phyloP scores from a whole-genome alignment of 2,888 invertebrate genomes.

The Lypha dubia region DNA sequence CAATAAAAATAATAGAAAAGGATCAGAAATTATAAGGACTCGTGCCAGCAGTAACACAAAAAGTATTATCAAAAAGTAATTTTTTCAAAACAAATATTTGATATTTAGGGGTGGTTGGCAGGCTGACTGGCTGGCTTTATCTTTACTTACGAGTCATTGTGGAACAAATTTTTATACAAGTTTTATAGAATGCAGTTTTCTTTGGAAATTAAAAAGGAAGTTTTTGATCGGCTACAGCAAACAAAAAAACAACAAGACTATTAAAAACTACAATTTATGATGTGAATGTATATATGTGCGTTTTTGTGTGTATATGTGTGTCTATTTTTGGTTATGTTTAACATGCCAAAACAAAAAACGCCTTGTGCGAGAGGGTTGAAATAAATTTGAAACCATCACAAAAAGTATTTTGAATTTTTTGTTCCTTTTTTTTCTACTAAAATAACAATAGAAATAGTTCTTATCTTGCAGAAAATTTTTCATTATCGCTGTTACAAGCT shows the following conservation, averaged over 20 bases:
- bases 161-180: constrained; percentile 63
- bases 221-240: constrained; percentile 24
- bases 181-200: constrained; percentile 57
- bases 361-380: constrained; percentile 62
- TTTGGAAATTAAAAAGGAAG: constrained; percentile 40
- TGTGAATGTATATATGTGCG: too few species aligned
- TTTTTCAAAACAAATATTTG: constrained; percentile 3
- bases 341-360: constrained; percentile 65
- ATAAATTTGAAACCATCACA: constrained; percentile 54
- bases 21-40: constrained; percentile 63
- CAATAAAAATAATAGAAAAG: constrained; percentile 33
- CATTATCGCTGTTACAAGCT: constrained; percentile 43
- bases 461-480: constrained; percentile 70
- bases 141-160: constrained; percentile 59
- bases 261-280: neutral
- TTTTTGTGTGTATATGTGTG: neutral
- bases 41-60: constrained; percentile 61
- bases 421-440: constrained; percentile 30
- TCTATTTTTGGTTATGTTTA: constrained; percentile 44
- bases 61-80: constrained; percentile 51
- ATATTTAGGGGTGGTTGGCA: constrained; percentile 67
- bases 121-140: too few species aligned
- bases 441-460: constrained; percentile 53
- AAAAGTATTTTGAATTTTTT: constrained; percentile 14
- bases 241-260: constrained; percentile 21